Evolutionary conservation across 2,797 vertebrate species (phyloP).

Genomic region (Rhynchonycteris naso): DNA sequence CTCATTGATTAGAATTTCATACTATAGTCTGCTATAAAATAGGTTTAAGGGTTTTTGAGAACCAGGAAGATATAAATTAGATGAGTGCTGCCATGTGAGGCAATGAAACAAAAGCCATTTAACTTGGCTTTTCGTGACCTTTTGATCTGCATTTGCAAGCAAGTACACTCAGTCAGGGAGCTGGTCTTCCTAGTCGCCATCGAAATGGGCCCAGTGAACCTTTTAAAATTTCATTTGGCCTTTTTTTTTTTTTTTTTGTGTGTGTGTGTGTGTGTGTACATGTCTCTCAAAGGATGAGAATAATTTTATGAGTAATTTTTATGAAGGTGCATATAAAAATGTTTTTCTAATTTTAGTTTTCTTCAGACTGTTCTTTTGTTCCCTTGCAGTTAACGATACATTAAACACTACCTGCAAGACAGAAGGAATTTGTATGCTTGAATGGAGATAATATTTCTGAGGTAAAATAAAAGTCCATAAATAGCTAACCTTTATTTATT

Average conservation of each 20-base stretch:
- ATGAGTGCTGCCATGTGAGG: background rate
- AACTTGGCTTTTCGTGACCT: slow-evolving; percentile 35
- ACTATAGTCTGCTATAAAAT: background rate
- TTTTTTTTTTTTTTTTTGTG: background rate
- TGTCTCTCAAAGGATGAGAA: background rate
- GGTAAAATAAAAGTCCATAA: slow-evolving; percentile 27
- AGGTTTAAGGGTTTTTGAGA: slow-evolving; percentile 15
- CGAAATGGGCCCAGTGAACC: background rate
- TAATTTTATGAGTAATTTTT: slow-evolving; percentile 20
- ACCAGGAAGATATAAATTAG: slow-evolving; percentile 32
- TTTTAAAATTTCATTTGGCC: slow-evolving; percentile 44
- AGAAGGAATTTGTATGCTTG: background rate
- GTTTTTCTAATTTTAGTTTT: background rate
- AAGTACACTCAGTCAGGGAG: background rate
- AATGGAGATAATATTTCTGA: slow-evolving; percentile 26
- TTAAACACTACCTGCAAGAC: slow-evolving; percentile 17
- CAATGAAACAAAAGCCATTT: slow-evolving; percentile 41
- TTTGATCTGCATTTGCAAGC: background rate
- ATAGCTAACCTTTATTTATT: background rate
- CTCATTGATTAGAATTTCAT: background rate
- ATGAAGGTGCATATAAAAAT: background rate
- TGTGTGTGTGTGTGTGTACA: background rate
- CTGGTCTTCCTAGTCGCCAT: background rate
- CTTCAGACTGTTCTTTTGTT: background rate
- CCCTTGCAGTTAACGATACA: background rate